Evolutionary conservation across 2,113 vertebrate genomes (phyloP).

Genomic region (Tupaia chinensis): DNA sequence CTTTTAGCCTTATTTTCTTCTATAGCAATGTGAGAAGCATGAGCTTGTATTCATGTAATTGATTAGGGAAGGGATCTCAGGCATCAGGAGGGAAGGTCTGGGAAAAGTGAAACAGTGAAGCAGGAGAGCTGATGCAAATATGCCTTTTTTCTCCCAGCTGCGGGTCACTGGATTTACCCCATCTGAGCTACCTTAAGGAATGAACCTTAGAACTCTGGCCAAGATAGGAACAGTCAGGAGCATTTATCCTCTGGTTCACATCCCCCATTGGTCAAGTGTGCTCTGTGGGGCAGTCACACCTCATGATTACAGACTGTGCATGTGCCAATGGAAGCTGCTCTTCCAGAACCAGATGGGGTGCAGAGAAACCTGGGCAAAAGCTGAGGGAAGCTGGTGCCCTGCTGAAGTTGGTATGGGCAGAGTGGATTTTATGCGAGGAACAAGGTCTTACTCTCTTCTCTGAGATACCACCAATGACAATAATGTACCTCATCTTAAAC

Average conservation of each 20-base stretch:
- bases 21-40: background rate
- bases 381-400: no score
- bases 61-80: background rate
- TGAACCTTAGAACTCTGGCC: background rate
- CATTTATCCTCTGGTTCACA: rapidly evolving
- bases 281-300: rapidly evolving
- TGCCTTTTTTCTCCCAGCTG: background rate
- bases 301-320: rapidly evolving
- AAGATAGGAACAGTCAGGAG: background rate
- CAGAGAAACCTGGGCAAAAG: no score
- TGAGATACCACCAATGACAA: background rate
- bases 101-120: background rate
- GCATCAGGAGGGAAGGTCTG: background rate
- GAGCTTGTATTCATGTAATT: background rate
- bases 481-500: background rate
- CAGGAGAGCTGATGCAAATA: background rate
- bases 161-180: background rate
- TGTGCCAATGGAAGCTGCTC: no score
- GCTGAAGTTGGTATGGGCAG: background rate
- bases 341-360: background rate
- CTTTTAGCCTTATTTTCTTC: background rate
- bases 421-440: background rate
- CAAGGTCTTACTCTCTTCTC: background rate
- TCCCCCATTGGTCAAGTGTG: rapidly evolving
- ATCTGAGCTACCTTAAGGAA: background rate